Conservation (phyloP, 1,140 invertebrate genomes). For the Idris sp. region DNA sequence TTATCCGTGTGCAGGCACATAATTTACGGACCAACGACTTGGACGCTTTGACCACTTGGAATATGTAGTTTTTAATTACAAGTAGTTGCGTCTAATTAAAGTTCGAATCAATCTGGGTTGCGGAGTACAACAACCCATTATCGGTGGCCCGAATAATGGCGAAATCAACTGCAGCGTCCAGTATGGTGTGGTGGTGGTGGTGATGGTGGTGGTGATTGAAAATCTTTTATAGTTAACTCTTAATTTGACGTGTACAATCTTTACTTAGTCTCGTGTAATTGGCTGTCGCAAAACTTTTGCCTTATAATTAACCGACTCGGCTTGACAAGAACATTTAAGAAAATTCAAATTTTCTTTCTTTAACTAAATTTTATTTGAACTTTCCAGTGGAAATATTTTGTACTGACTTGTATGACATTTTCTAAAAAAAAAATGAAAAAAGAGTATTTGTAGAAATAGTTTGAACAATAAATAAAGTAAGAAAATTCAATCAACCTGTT, state of each 20-base stretch:
- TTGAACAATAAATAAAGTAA: no score
- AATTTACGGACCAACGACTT: slow-evolving; percentile 20
- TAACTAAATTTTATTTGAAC: no score
- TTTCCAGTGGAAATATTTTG: no score
- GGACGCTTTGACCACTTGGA: slow-evolving; percentile 19
- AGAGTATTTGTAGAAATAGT: no score
- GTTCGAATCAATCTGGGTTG: slow-evolving; percentile 48
- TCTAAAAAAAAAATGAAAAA: no score
- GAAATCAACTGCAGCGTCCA: slow-evolving; percentile 49
- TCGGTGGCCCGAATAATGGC: slow-evolving; percentile 44
- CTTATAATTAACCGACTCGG: slow-evolving; percentile 25
- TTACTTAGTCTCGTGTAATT: slow-evolving; percentile 45
- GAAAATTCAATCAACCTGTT: no score
- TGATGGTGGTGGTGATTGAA: slow-evolving; percentile 56
- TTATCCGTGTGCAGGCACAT: slow-evolving; percentile 19
- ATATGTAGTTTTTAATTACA: slow-evolving; percentile 60
- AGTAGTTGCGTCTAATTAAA: slow-evolving; percentile 59
- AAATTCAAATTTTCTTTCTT: no score
- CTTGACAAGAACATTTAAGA: slow-evolving; percentile 10
- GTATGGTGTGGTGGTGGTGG: no score
- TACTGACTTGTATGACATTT: no score
- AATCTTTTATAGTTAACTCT: slow-evolving; percentile 46
- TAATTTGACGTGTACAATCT: slow-evolving; percentile 31
- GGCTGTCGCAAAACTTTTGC: slow-evolving; percentile 37
- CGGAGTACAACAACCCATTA: slow-evolving; percentile 57